Base-by-base conservation (phyloP, 2,888 invertebrate species). In the Lottia gigantea region DNA sequence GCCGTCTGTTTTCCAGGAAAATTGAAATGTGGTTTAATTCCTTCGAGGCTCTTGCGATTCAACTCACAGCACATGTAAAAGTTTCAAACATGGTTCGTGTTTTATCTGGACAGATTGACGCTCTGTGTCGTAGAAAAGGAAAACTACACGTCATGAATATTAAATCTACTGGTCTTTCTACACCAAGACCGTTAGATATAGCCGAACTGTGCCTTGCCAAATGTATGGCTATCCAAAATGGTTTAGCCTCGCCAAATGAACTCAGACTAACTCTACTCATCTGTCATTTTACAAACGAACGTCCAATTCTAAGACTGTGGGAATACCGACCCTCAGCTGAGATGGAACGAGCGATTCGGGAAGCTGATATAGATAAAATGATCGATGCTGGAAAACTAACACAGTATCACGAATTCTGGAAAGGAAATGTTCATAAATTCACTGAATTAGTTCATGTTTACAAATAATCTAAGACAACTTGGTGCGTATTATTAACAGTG, bases 221-320 rank as follows among this genome's bases (percentile, higher is more conserved):
- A 76, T 78, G 80, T n/a, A 73, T 84, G 66, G 68, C 81, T 4
- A 80, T 83, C 62, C 83, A 84, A 70, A 84, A 84, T 71, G 83
- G 83, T 14, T 73, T 84, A 31, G 80, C 79, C 4, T 73, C 74
- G 45, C 81, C 83, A 6, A 71, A 76, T 45, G 78, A 75, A 46
- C 66, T 84, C 26, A 71, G 72, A 46, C 72, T 81, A 75, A 78
- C 78, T 63, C 68, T 84, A 23, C 69, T 84, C 26, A 71, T 79
- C n/a, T 71, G 82, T 26, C 84, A 84, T 72, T 72, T 83, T 61
- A 78, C 79, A 16, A 76, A 78, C 1, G 80, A 82, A 23, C 73
- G 82, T 23, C 84, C 84, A 0, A 81, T 84, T 46, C 73, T 84
- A 15, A 68, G 84, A 46, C 75, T 84, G 16, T 84, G 84, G 84